phyloP scores from a whole-genome alignment of 2,797 vertebrate species.

The Lycodopsis pacificus region DNA sequence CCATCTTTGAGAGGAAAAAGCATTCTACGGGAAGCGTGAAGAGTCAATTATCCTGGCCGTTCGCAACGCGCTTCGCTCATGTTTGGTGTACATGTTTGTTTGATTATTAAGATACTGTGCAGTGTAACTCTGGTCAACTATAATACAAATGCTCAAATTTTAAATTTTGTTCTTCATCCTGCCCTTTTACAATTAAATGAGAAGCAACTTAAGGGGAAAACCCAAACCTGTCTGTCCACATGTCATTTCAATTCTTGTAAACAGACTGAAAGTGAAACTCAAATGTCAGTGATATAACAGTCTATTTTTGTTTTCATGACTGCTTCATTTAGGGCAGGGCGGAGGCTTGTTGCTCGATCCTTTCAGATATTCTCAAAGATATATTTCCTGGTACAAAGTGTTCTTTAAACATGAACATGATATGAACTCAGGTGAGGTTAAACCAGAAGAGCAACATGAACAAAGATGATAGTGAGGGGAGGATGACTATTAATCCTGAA shows the following conservation, averaged over 20 bases:
- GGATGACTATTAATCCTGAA: background rate
- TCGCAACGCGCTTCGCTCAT: background rate
- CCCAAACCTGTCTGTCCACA: background rate
- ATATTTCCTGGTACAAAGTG: background rate
- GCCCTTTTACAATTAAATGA: background rate
- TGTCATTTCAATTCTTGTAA: constrained; percentile 2
- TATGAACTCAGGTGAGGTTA: background rate
- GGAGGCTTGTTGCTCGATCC: background rate
- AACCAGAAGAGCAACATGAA: background rate
- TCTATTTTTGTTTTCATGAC: background rate
- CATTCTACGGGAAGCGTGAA: constrained; percentile 60
- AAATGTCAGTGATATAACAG: background rate
- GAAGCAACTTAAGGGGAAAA: background rate
- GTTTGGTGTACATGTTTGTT: background rate
- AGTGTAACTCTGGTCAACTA: background rate
- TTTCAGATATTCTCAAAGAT: background rate
- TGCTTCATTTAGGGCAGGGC: background rate
- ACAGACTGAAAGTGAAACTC: background rate
- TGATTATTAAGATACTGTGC: background rate
- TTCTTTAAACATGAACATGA: background rate
- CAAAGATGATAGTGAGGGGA: background rate
- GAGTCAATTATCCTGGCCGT: constrained; percentile 29
- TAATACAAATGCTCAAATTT: no score
- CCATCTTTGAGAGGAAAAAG: constrained; percentile 68
- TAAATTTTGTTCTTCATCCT: no score